Base-by-base conservation (phyloP, 2,113 vertebrate species). In the Sceloporus tristichus region DNA sequence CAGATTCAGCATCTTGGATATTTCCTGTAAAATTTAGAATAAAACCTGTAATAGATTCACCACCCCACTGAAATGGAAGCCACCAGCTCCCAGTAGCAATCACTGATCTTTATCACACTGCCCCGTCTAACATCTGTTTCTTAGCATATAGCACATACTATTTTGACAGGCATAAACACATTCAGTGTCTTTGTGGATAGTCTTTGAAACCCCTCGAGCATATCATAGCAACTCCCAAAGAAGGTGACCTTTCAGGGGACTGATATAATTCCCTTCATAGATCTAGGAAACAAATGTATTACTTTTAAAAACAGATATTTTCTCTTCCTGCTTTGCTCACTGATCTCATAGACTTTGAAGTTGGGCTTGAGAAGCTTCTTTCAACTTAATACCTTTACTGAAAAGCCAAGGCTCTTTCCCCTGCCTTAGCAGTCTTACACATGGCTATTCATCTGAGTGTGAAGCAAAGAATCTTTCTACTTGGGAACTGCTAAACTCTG, bases 171-270 rank as follows among this genome's bases (percentile, higher is more conserved):
- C 90, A 87, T 90, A 77, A 66, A 77, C 29, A 91, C 83, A 89
- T 87, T 77, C 5, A 91, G 93, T 92, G 89, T 89, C 66, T 85
- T 92, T 89, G 66, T 85, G 89, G 86, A 82, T 40, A 84, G 21
- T n/a, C 89, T 94, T 92, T 95, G 90, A 94, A 95, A 65, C 34
- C 5, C 76, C 62, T 19, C 23, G 91, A 88, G 59, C 19, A 89
- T 65, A 0, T 11, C 65, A 87, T 68, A 2, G 59, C 68, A 74
- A 90, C 40, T 56, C 87, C 85, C 56, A 85, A 11, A 68, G 78
- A 88, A 90, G 90, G 79, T 79, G 75, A 90, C 78, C 78, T 94
- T 92, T 84, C 0, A 27, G 77, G 59, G 11, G 25, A 34, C 53
- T 90, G 75, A 93, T 81, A 42, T 23, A 71, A 83, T 91, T 91